These are phyloP conservation scores for Planiliza haematocheilus DNA, from an alignment of 2,113 vertebrate genomes.

Conservation along the genomic window DNA sequence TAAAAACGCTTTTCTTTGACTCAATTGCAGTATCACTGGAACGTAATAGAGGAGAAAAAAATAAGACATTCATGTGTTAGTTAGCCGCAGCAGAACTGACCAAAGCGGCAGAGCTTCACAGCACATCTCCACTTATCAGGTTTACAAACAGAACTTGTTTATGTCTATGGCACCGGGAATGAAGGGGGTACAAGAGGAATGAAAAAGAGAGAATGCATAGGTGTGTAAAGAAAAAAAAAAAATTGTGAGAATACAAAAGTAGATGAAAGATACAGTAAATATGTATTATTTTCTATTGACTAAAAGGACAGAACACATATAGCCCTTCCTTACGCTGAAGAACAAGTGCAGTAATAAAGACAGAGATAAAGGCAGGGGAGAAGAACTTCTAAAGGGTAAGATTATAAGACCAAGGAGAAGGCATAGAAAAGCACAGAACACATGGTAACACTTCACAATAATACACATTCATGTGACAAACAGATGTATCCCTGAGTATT, in stretches of 20 bases:
- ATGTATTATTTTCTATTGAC: slow-evolving; percentile 17
- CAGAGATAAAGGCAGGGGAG: slow-evolving; percentile 33
- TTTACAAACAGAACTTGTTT: slow-evolving; percentile 4
- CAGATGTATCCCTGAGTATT: slow-evolving; percentile 3
- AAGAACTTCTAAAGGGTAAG: slow-evolving; percentile 37
- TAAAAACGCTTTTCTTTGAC: neutral
- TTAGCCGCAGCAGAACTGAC: neutral
- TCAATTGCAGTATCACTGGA: neutral
- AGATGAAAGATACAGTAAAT: slow-evolving; percentile 8
- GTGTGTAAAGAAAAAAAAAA: neutral
- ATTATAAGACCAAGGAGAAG: slow-evolving; percentile 35
- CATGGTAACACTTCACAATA: too few species aligned
- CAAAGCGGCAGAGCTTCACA: neutral
- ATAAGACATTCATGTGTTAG: neutral
- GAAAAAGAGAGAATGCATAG: neutral
- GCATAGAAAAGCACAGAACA: neutral
- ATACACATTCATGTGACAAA: slow-evolving; percentile 16
- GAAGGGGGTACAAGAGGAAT: neutral
- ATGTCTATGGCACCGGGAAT: neutral
- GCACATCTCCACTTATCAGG: neutral
- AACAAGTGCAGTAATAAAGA: slow-evolving; percentile 36
- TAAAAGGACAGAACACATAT: slow-evolving; percentile 12
- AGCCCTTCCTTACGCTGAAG: slow-evolving; percentile 21
- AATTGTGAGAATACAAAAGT: neutral
- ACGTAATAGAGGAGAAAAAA: neutral